Percentiles rank a stretch among this genome's conserved stretches.
phyloP scores from a whole-genome alignment of 1,140 invertebrate species.

The Ctenoplectra terminalis region DNA sequence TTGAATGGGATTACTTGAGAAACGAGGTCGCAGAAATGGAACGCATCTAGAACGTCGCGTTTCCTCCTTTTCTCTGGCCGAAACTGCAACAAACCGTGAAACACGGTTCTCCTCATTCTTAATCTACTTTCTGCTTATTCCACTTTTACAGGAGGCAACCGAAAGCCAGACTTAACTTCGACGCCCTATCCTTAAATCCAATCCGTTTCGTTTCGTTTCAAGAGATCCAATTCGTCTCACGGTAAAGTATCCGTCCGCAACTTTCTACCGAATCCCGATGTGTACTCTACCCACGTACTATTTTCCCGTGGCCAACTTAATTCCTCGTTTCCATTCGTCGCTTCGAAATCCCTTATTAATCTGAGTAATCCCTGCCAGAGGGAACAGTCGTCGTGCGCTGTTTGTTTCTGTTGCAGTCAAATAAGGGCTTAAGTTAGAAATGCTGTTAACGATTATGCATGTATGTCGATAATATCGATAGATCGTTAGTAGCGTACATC shows the following conservation, averaged over 20 bases:
- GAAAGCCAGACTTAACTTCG: conserved; percentile 12
- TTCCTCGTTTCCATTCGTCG: background rate
- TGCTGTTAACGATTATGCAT: background rate
- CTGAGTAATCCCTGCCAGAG: background rate
- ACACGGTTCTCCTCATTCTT: conserved; percentile 26
- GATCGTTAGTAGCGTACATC: no score
- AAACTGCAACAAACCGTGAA: conserved; percentile 31
- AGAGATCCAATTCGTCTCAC: conserved; percentile 16
- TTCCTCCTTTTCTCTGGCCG: background rate
- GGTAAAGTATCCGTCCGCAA: conserved; percentile 17
- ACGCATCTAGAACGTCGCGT: background rate
- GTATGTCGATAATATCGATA: no score
- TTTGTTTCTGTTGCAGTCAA: background rate
- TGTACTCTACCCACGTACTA: background rate
- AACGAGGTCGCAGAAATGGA: background rate
- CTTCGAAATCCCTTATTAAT: conserved; percentile 4
- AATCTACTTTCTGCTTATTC: conserved; percentile 40
- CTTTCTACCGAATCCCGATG: conserved; percentile 5
- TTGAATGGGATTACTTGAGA: conserved; percentile 1
- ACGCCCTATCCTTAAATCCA: conserved; percentile 2
- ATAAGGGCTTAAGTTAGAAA: background rate
- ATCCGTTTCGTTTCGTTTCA: conserved; percentile 29
- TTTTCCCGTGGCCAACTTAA: background rate
- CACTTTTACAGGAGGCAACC: background rate
- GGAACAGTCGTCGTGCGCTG: background rate